These are phyloP conservation scores for Orestias chungarensis DNA, from an alignment of 2,797 vertebrate genomes.

Conservation along the genomic window DNA sequence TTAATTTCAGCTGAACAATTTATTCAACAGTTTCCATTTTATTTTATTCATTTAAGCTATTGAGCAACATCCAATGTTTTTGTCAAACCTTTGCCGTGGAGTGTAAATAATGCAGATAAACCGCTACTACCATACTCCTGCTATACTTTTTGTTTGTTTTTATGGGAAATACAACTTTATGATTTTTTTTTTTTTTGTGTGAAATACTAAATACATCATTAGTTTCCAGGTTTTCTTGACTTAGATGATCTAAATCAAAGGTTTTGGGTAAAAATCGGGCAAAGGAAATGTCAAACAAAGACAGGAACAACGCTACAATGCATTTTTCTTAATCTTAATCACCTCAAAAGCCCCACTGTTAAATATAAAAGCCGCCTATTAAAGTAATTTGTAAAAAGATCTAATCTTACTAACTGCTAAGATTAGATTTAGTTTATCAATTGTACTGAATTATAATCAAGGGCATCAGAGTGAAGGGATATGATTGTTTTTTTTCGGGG, in stretches of 20 bases:
- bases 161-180: too few species aligned
- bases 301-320: background rate
- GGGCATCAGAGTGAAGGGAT: too few species aligned
- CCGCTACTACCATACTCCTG: background rate
- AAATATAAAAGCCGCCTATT: too few species aligned
- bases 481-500: too few species aligned
- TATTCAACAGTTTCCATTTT: background rate
- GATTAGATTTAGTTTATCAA: too few species aligned
- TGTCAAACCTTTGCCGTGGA: background rate
- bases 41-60: background rate
- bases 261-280: background rate
- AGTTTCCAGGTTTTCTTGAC: background rate
- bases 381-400: too few species aligned
- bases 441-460: background rate
- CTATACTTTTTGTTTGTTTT: too few species aligned
- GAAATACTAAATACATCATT: background rate
- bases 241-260: background rate
- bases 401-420: too few species aligned
- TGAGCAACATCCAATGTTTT: background rate
- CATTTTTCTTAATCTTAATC: too few species aligned
- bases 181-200: too few species aligned
- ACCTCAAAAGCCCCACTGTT: too few species aligned
- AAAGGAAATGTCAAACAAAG: background rate
- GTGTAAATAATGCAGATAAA: background rate
- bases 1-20: too few species aligned